Base-by-base conservation (phyloP, 2,113 vertebrate genomes). In the Alaudala cheleensis region DNA sequence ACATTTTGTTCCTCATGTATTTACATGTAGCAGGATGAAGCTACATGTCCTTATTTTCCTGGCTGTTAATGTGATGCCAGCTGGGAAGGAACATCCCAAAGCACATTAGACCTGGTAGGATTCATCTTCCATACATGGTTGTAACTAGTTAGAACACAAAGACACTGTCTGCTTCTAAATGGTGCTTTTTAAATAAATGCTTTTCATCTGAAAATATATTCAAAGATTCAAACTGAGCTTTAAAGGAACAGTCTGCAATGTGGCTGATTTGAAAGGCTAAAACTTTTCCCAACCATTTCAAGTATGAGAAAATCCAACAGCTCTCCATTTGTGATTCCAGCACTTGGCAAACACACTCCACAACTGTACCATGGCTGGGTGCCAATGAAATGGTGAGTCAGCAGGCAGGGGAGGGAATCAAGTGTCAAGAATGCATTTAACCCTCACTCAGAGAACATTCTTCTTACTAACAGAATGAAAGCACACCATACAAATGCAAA, bases 361-460 rank as follows among this genome's bases (percentile, higher is more conserved):
- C 81, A 91, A 92, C 69, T 54, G 33, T 5, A 66, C 25, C 9
- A 6, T 80, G 96, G 96, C 96, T 42, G 10, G 3, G 81, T 49
- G 95, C 97, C 97, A 96, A 13, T 53, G 13, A 93, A 94, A 89
- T 40, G 92, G 92, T 96, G 95, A 97, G 86, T 95, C 95, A 96
- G 96, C 96, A 94, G 77, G 72, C 83, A 81, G 79, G 76, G 73
- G 14, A 79, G 50, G 81, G 96, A 92, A 65, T 92, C 83, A 56
- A 91, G 92, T 90, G 67, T 94, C 92, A 94, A 74, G 81, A 93
- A 85, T 70, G 70, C 60, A 29, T 92, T 95, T 96, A 97, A 96
- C 86, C 83, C 83, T 80, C 90, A 50, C 88, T 91, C 70, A 70
- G 70, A 93, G 70, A 79, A 78, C 51, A 21, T 73, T 87, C 81